Evolutionary conservation across 2,888 invertebrate species (phyloP), one percentile per base, ranked within the genome.

Genomic region (Dicranocentrus wangi): DNA sequence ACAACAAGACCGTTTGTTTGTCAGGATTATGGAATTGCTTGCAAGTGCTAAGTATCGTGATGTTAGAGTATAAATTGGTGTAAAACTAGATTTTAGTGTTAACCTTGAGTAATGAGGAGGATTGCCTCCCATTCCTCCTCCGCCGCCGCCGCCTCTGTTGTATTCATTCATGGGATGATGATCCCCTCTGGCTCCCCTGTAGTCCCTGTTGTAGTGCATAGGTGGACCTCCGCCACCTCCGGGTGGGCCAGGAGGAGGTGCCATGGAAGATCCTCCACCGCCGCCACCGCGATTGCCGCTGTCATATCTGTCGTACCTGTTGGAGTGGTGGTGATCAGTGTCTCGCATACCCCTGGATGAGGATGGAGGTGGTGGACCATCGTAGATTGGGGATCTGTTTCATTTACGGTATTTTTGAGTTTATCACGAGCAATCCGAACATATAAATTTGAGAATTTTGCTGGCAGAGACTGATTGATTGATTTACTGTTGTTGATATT

Each of bases 221-320:
- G 81, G 81, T 25, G 81, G 81, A 32, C 73, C 73, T 17, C 73
- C 73, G 10, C n/a, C 32, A 63, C 23, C 1, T 27, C 32, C 32
- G 25, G 75, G 81, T 15, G 65, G 70, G 19, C 58, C 58, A 17
- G 75, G 81, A 8, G 81, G 81, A 27, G 81, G 68, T 21, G 78
- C 68, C 69, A 73, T 73, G 8, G 68, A 65, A 25, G 39, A 32
- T n/a, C 60, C 63, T 23, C 73, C 65, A n/a, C n/a, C n/a, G n/a
- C n/a, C n/a, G 23, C 58, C n/a, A 13, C 75, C 65, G 13, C 75
- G 53, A 17, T 43, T 42, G 0, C 65, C 21, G 58, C 47, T 58
- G 47, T 66, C 66, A n/a, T 78, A 71, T 19, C 65, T 39, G 28
- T 85, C 84, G 63, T 85, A 77, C 17, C 85, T 84, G 39, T 82